These are phyloP conservation scores for Helleia helle DNA, from an alignment of 2,888 invertebrate species.

Conservation along the genomic window DNA sequence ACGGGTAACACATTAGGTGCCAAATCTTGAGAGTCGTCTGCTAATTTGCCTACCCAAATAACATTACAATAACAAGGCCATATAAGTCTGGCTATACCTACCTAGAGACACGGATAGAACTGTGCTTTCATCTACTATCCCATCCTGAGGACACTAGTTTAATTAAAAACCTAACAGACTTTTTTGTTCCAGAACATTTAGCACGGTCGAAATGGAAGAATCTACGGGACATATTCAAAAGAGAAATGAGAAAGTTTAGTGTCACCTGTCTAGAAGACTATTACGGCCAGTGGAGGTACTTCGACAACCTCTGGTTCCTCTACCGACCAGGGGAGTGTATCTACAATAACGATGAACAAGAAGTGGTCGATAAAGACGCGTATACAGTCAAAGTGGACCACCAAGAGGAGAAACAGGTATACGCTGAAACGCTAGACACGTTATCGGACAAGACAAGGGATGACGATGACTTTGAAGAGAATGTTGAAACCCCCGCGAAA, in stretches of 20 bases:
- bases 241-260: slow-evolving; percentile 27
- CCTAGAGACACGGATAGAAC: no score
- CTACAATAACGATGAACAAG: slow-evolving; percentile 13
- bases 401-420: background rate
- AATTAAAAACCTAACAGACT: no score
- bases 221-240: slow-evolving; percentile 35
- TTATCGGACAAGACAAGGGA: background rate
- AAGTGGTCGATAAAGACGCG: background rate
- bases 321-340: slow-evolving; percentile 16
- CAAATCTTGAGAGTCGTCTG: no score
- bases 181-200: slow-evolving; percentile 30
- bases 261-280: slow-evolving; percentile 24
- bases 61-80: no score
- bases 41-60: no score
- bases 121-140: no score
- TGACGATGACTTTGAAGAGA: slow-evolving; percentile 10
- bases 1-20: no score
- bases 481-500: slow-evolving; percentile 1
- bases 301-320: slow-evolving; percentile 30
- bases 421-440: background rate
- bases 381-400: background rate
- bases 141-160: no score
- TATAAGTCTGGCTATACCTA: no score
- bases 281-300: slow-evolving; percentile 36
- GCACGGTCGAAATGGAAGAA: slow-evolving; percentile 42